Conservation (phyloP, 2,888 invertebrate species). For the Brassicogethes aeneus region DNA sequence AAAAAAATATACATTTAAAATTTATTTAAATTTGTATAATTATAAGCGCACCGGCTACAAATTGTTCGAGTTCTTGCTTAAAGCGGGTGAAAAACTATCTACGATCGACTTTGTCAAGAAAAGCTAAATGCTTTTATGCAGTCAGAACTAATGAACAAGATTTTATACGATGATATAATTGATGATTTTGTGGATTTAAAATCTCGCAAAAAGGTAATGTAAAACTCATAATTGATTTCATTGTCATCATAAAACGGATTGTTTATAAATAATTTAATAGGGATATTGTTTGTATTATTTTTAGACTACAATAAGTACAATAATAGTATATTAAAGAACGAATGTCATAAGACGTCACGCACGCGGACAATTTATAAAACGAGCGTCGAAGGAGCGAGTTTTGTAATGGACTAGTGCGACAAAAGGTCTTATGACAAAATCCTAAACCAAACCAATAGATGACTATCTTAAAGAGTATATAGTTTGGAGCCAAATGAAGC, state of each 20-base stretch:
- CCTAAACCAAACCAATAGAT: too few species aligned
- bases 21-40: too few species aligned
- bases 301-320: too few species aligned
- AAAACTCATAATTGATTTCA: neutral
- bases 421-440: too few species aligned
- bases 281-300: neutral
- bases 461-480: too few species aligned
- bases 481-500: too few species aligned
- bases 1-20: too few species aligned
- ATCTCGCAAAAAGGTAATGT: conserved; percentile 1
- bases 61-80: conserved; percentile 8
- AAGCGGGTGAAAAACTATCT: conserved; percentile 11
- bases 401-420: too few species aligned
- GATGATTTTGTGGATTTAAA: conserved; percentile 15
- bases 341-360: too few species aligned
- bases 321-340: too few species aligned
- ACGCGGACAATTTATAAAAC: too few species aligned
- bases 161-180: conserved; percentile 18
- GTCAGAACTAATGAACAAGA: conserved; percentile 20
- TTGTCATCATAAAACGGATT: neutral
- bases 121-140: conserved; percentile 14
- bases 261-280: neutral
- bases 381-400: too few species aligned
- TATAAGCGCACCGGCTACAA: neutral
- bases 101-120: conserved; percentile 10